phyloP scores from a whole-genome alignment of 23 tunicate genomes.

The Aplidium turbinatum region DNA sequence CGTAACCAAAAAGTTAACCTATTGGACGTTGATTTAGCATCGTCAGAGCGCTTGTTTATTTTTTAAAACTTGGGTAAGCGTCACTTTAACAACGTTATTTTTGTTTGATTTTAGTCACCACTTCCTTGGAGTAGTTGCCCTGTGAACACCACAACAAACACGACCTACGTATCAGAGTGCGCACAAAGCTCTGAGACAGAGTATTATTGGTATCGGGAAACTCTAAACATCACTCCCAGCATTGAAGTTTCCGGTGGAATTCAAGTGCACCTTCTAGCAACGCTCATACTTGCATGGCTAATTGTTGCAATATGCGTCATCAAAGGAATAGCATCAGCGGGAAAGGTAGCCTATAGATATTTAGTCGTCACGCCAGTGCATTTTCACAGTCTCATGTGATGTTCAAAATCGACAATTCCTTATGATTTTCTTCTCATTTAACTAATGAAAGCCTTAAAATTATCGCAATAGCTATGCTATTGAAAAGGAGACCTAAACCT shows the following conservation, averaged over 20 bases:
- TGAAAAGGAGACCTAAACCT: too few relatives aligned
- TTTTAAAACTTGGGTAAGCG: too few relatives aligned
- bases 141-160: constrained; percentile 40
- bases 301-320: constrained; percentile 66
- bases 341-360: constrained; percentile 63
- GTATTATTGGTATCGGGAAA: constrained; percentile 80
- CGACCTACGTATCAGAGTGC: constrained; percentile 53
- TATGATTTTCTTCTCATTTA: too few relatives aligned
- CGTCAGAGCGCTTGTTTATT: too few relatives aligned
- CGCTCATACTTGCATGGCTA: constrained; percentile 76
- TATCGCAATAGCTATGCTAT: too few relatives aligned
- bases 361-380: too few relatives aligned
- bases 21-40: too few relatives aligned
- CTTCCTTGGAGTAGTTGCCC: constrained; percentile 90
- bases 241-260: constrained; percentile 60
- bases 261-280: constrained; percentile 62
- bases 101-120: constrained; percentile 73
- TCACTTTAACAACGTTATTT: too few relatives aligned
- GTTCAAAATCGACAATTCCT: too few relatives aligned
- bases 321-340: constrained; percentile 86
- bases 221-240: constrained; percentile 62
- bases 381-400: too few relatives aligned
- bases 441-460: too few relatives aligned
- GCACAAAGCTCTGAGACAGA: constrained; percentile 54
- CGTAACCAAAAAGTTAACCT: too few relatives aligned